These are phyloP conservation scores for Limenitis camilla DNA, from an alignment of 2,888 invertebrate genomes.

Conservation along the genomic window DNA sequence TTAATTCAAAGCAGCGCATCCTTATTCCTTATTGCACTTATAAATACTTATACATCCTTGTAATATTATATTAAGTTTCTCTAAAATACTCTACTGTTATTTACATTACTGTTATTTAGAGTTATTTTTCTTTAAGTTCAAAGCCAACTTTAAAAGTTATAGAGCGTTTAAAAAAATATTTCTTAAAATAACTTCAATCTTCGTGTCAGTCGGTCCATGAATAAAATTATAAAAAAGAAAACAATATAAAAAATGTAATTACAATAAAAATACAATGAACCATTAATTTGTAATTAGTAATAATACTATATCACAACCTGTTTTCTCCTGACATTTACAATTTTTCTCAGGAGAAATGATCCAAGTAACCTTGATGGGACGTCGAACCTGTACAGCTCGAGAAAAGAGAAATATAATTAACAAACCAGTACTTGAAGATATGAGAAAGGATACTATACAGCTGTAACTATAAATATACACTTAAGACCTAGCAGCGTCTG, in stretches of 20 bases:
- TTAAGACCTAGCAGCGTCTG: too few species aligned
- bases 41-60: neutral
- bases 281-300: constrained; percentile 5
- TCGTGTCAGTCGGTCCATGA: too few species aligned
- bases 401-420: constrained; percentile 19
- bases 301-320: constrained; percentile 19
- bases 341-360: constrained; percentile 61
- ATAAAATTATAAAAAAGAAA: too few species aligned
- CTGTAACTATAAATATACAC: too few species aligned
- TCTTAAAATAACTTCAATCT: too few species aligned
- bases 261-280: neutral
- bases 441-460: too few species aligned
- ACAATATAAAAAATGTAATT: too few species aligned
- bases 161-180: too few species aligned
- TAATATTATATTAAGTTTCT: neutral
- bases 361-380: constrained; percentile 53
- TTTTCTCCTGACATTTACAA: constrained; percentile 35
- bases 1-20: neutral
- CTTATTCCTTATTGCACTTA: constrained; percentile 5
- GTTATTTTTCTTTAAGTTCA: too few species aligned
- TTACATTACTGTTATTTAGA: too few species aligned
- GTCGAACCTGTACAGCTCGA: constrained; percentile 44
- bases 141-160: too few species aligned
- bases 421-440: constrained; percentile 14
- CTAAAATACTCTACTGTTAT: too few species aligned